These are phyloP conservation scores for Eulithis prunata DNA, from an alignment of 2,888 invertebrate species.

Conservation along the genomic window DNA sequence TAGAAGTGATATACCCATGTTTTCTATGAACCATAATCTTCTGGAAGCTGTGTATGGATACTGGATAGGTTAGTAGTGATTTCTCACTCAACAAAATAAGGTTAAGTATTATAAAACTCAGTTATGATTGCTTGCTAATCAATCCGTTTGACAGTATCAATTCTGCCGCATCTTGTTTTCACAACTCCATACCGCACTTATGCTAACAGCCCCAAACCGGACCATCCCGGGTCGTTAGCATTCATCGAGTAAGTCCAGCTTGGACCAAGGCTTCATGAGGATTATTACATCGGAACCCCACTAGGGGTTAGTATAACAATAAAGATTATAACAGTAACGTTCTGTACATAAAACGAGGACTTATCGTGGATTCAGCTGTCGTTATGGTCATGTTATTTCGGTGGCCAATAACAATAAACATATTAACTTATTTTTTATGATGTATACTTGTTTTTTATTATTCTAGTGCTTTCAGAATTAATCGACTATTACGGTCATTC, in stretches of 20 bases:
- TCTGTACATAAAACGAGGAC: constrained; percentile 27
- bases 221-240: constrained; percentile 54
- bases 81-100: neutral
- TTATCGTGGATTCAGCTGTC: constrained; percentile 32
- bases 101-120: no score
- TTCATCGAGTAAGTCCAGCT: constrained; percentile 54
- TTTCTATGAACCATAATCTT: neutral
- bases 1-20: neutral
- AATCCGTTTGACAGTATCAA: no score
- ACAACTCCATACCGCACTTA: constrained; percentile 15
- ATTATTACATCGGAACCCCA: constrained; percentile 48
- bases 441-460: constrained; percentile 16
- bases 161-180: constrained; percentile 11
- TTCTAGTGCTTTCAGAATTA: constrained; percentile 13
- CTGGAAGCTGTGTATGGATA: neutral
- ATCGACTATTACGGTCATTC: constrained; percentile 9
- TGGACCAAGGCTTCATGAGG: constrained; percentile 51
- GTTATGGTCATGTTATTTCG: constrained; percentile 29
- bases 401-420: constrained; percentile 30
- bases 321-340: constrained; percentile 44
- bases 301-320: constrained; percentile 41
- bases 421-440: constrained; percentile 23
- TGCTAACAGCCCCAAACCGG: constrained; percentile 40
- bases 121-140: no score
- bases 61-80: neutral